Evolutionary conservation across 2,888 invertebrate genomes (phyloP), one percentile per base, ranked within the genome.

Genomic region (Sarcophaga carnaria): DNA sequence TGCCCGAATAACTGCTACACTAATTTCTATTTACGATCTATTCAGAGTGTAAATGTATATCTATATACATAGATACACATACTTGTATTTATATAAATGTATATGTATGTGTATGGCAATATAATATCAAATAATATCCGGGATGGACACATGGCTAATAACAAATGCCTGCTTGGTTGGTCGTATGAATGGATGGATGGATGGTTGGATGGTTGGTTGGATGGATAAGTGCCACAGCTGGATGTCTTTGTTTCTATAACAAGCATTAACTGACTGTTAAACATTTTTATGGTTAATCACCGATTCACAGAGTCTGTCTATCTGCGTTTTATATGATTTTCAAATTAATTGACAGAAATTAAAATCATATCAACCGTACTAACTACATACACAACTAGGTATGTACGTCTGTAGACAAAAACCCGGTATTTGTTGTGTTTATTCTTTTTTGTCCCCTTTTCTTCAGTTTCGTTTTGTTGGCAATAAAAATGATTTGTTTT

Each of bases 281-380:
- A 76, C 45, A 76, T 80, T 71, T 59, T 64, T 37, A 20, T 75
- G 79, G 45, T 47, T 69, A 76, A 80, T 71, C 75, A 27, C 47
- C 45, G 5, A 14, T 54, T 54, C 17, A 14, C 54, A 66, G 22
- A 67, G 62, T 75, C 62, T 20, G 37, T 37, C 37, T 37, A 37
- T 37, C 37, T 37, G 1, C 17, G 17, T 76, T 54, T 60, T 70
- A 76, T 77, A 85, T 85, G 80, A 85, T 80, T 85, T 80, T 85
- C 71, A 80, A 80, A 85, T 85, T 85, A 85, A 85, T 85, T 85
- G 84, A 85, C 84, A 85, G 84, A 77, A 84, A 80, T 84, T 84
- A 80, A 84, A 84, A 80, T 84, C 84, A 76, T 84, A 80, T 80
- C 84, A 80, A 71, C n/a, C 5, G 14, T 22, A 76, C 75, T n/a